A percentile compares a stretch with the other conserved stretches of the same genome.
Conservation (phyloP, 2,797 vertebrate species). For the Dallia pectoralis region DNA sequence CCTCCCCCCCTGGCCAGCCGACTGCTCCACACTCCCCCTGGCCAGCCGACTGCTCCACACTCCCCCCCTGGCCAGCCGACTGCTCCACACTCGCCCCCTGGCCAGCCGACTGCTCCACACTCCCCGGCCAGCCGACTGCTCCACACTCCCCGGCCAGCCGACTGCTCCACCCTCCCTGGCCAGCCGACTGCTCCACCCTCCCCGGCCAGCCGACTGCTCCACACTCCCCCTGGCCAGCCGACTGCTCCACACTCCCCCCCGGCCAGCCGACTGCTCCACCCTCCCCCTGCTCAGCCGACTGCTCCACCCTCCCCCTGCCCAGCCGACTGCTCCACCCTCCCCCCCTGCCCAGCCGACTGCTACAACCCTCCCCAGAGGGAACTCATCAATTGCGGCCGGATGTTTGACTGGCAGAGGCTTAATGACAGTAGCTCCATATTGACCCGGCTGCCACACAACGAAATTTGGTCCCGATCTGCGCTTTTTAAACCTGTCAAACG, state of each 20-base stretch:
- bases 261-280: no score
- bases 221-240: conserved; percentile 44
- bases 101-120: no score
- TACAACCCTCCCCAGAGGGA: conserved; percentile 56
- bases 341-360: conserved; percentile 59
- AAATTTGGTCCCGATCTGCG: conserved; percentile 63
- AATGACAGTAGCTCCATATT: conserved; percentile 76
- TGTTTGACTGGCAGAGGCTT: conserved; percentile 78
- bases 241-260: no score
- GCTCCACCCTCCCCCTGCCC: conserved; percentile 7
- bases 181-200: background rate
- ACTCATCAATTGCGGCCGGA: conserved; percentile 76
- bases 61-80: conserved; percentile 54
- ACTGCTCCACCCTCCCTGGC: conserved; percentile 63
- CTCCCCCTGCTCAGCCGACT: no score
- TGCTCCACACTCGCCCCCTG: conserved; percentile 56
- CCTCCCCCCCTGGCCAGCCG: no score
- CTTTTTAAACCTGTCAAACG: conserved; percentile 65
- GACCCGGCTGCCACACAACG: conserved; percentile 69
- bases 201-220: conserved; percentile 10
- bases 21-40: conserved; percentile 6
- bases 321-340: background rate
- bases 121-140: conserved; percentile 10
- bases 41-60: background rate
- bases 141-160: conserved; percentile 37